phyloP scores from a whole-genome alignment of 2,797 vertebrate genomes.

The Alosa sapidissima region DNA sequence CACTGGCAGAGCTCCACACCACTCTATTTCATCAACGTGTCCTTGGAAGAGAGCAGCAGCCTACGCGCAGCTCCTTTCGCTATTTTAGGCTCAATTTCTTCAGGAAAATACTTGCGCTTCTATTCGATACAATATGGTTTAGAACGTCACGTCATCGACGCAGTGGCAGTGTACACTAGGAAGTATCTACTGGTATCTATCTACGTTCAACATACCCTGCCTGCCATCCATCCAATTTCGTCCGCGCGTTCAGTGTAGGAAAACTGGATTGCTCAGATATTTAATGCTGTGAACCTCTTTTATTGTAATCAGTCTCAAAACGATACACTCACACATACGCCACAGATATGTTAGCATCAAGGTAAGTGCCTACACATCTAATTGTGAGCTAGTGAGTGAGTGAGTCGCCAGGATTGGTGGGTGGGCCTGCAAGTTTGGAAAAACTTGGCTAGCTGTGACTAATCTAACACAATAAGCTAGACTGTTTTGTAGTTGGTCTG shows the following conservation, averaged over 20 bases:
- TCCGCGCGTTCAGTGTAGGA: neutral
- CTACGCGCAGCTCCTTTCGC: too few species aligned
- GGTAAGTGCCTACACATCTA: neutral
- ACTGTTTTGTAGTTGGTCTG: neutral
- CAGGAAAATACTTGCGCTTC: neutral
- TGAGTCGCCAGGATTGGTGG: neutral
- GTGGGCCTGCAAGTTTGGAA: neutral
- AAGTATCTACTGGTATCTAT: neutral
- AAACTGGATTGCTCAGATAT: neutral
- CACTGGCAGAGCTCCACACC: too few species aligned
- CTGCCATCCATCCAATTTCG: neutral
- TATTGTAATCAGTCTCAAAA: neutral
- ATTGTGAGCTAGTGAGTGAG: neutral
- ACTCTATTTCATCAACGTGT: too few species aligned
- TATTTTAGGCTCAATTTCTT: too few species aligned
- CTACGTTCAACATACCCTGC: neutral
- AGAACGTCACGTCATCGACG: neutral
- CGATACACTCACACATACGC: neutral
- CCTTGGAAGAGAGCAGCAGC: too few species aligned
- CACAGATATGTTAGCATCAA: slow-evolving; percentile 7
- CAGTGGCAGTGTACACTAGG: neutral
- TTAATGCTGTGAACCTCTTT: neutral
- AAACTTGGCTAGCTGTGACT: neutral
- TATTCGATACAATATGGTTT: neutral
- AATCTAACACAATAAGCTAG: neutral